Percentiles rank a stretch among this genome's conserved stretches.
Conservation (phyloP, 2,888 invertebrate genomes). For the Volucella zonaria region DNA sequence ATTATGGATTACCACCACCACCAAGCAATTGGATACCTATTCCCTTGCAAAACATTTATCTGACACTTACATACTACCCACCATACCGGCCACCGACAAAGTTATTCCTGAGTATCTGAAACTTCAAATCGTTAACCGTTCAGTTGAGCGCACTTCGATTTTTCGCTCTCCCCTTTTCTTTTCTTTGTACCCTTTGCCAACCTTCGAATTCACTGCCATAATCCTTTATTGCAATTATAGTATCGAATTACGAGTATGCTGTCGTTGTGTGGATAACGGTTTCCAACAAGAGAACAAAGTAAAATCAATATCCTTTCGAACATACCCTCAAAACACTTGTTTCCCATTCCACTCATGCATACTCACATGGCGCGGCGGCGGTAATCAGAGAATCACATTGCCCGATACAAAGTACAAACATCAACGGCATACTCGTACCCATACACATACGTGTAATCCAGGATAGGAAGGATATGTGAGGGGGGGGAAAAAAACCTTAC, state of each 20-base stretch:
- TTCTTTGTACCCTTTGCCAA: conserved; percentile 12
- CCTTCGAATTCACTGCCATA: conserved; percentile 49
- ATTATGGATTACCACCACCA: conserved; percentile 56
- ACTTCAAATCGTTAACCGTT: conserved; percentile 43
- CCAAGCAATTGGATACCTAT: conserved; percentile 67
- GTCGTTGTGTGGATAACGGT: conserved; percentile 20
- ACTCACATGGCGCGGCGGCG: background rate
- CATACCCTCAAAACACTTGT: conserved; percentile 62
- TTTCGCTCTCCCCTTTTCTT: conserved; percentile 1
- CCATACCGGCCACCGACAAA: background rate
- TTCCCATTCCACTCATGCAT: conserved; percentile 8
- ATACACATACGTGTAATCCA: background rate
- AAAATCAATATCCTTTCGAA: conserved; percentile 57
- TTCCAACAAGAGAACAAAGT: conserved; percentile 36
- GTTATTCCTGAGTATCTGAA: conserved; percentile 39
- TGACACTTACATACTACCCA: too few species aligned
- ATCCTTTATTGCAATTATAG: conserved; percentile 72
- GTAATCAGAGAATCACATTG: conserved; percentile 68
- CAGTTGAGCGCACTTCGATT: conserved; percentile 27
- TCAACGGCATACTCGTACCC: background rate
- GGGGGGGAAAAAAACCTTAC: conserved; percentile 15
- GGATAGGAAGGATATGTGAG: conserved; percentile 1
- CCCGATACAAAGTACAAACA: conserved; percentile 31
- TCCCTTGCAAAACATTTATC: conserved; percentile 48
- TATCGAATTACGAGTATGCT: conserved; percentile 60